Evolutionary conservation across 2,888 invertebrate genomes (phyloP).

Genomic region (Ditylenchus weischeri): DNA sequence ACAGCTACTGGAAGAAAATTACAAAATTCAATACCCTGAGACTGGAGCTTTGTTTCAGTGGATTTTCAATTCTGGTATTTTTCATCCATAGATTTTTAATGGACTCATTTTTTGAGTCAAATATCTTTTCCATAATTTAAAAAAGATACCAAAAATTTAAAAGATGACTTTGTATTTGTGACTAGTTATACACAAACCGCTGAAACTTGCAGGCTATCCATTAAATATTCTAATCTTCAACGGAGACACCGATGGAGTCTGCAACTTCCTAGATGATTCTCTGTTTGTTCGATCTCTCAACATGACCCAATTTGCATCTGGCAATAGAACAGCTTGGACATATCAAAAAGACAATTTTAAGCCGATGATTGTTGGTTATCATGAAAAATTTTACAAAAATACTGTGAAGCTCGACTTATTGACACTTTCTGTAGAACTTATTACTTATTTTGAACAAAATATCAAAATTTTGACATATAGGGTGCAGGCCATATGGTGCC

Average conservation of each 20-base stretch:
- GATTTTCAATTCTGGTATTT: slow-evolving; percentile 28
- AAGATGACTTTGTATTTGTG: no score
- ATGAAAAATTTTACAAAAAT: slow-evolving; percentile 2
- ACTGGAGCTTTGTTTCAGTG: slow-evolving; percentile 42
- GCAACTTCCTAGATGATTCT: slow-evolving; percentile 50
- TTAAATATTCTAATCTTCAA: slow-evolving; percentile 49
- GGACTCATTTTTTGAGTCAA: no score
- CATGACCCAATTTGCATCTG: background rate
- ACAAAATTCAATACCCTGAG: slow-evolving; percentile 39
- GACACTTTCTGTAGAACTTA: slow-evolving; percentile 12
- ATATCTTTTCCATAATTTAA: no score
- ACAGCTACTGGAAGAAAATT: slow-evolving; percentile 15
- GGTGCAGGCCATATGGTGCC: slow-evolving; percentile 34
- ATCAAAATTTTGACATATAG: background rate
- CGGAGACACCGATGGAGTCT: slow-evolving; percentile 45
- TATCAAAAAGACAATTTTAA: slow-evolving; percentile 11
- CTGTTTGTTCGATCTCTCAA: slow-evolving; percentile 47
- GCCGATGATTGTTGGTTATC: background rate
- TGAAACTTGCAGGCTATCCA: slow-evolving; percentile 22
- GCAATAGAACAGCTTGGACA: slow-evolving; percentile 23
- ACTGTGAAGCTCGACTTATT: slow-evolving; percentile 29
- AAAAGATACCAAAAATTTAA: no score
- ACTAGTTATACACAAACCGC: no score
- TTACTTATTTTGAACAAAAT: no score
- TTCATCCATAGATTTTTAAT: background rate